Evolutionary conservation across 2,888 invertebrate species (phyloP), one percentile per base, ranked within the genome.

Genomic region (Callinectes sapidus): DNA sequence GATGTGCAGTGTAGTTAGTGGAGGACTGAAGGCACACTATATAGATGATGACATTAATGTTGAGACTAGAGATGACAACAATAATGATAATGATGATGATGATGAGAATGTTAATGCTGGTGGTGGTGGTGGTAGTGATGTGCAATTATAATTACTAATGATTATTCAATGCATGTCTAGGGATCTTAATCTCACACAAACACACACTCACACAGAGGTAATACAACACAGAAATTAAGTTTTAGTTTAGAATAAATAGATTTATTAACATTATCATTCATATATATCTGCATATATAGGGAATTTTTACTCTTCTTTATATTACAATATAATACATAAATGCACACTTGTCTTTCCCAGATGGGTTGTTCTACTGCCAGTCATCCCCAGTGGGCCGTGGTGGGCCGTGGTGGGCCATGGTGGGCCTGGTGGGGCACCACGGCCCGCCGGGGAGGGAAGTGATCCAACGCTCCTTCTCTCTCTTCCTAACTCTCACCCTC

Each of bases 181-280:
- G n/a, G n/a, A n/a, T n/a, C n/a, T n/a, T n/a, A n/a, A n/a, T 39
- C 39, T 39, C 42, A 54, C 42, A n/a, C 55, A 54, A 23, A 89
- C 35, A 28, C 48, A 35, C 89, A 54, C 28, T 23, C n/a, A 35
- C 32, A 28, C 81, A 35, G 16, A 28, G 71, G 23, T 86, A 39
- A 18, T 42, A 32, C 61, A 32, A 86, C 23, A 91, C 48, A 66
- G 61, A 92, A 92, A 42, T 35, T n/a, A 35, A 32, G 28, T 61
- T 90, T 90, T 92, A 92, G 92, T 92, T 92, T 90, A 92, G 92
- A 92, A 92, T 92, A 92, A 92, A 92, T 92, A 92, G 92, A 92
- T 92, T 92, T 92, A 92, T 92, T 92, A 92, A 92, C 92, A 92
- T 92, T 90, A 92, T 91, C 92, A 92, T 92, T 92, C 90, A 92